phyloP scores from a whole-genome alignment of 2,113 vertebrate species.

The Scolopax mira region DNA sequence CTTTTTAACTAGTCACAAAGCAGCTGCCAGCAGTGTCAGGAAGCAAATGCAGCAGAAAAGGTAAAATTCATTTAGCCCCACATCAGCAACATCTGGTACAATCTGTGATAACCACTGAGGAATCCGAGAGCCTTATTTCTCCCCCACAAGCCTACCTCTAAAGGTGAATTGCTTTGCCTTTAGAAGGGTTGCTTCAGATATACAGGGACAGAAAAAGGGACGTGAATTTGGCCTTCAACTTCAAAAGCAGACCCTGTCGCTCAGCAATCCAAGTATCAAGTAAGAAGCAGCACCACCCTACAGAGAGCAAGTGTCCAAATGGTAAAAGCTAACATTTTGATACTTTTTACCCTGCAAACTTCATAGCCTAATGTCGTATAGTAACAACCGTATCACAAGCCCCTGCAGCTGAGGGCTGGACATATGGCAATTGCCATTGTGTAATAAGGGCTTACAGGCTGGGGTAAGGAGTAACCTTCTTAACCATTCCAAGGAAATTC shows the following conservation, averaged over 20 bases:
- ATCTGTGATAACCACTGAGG: neutral
- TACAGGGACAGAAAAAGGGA: neutral
- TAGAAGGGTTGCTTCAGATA: neutral
- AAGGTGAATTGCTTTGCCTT: neutral
- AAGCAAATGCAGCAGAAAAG: slow-evolving; percentile 21
- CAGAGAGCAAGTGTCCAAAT: neutral
- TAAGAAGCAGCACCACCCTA: neutral
- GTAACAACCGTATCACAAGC: neutral
- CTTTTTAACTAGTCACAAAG: slow-evolving; percentile 40
- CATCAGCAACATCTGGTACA: slow-evolving; percentile 28
- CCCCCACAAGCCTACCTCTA: neutral
- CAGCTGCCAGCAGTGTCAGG: slow-evolving; percentile 30
- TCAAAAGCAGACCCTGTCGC: neutral
- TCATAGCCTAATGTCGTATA: neutral
- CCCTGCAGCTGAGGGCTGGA: neutral
- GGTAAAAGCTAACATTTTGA: neutral
- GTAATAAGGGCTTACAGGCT: neutral
- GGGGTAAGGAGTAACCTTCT: neutral
- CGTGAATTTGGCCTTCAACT: neutral
- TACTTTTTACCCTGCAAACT: neutral
- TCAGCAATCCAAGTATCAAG: neutral
- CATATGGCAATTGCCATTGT: neutral
- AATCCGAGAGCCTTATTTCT: neutral
- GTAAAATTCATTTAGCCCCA: slow-evolving; percentile 2
- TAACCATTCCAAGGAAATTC: neutral